A percentile compares a stretch with the other conserved stretches of the same genome.
Conservation (phyloP, 1,140 invertebrate species). For the Alviniconcha marisindica region DNA sequence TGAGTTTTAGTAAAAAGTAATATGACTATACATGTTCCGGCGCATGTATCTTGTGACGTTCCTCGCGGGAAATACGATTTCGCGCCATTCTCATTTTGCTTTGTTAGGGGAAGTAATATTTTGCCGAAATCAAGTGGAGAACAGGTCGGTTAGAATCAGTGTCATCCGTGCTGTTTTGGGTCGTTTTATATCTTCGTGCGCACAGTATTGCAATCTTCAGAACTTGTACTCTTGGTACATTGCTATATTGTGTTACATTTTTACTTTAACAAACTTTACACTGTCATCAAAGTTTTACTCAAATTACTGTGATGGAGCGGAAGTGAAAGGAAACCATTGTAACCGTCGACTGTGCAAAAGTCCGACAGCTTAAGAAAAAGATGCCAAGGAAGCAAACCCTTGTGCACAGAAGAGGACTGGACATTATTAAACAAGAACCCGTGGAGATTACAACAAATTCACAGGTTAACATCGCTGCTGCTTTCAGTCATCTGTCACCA, state of each 20-base stretch:
- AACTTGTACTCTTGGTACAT: background rate
- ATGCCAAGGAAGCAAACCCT: constrained; percentile 66
- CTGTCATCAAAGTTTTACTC: background rate
- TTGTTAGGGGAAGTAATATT: constrained; percentile 50
- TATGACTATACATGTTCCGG: constrained; percentile 42
- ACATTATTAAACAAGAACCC: constrained; percentile 64
- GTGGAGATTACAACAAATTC: constrained; percentile 53
- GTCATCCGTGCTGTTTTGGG: background rate
- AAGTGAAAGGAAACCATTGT: constrained; percentile 8
- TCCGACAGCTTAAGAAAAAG: constrained; percentile 9
- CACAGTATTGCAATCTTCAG: too few species aligned
- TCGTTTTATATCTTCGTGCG: background rate
- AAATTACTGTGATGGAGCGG: constrained; percentile 30
- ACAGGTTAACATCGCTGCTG: constrained; percentile 46
- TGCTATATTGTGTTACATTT: background rate
- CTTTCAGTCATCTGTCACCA: background rate
- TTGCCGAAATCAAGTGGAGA: background rate
- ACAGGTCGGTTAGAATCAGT: background rate
- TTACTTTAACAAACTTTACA: background rate
- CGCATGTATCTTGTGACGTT: constrained; percentile 55
- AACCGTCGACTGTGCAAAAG: background rate
- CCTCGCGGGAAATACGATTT: constrained; percentile 74
- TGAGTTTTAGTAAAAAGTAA: too few species aligned
- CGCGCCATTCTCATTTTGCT: constrained; percentile 64
- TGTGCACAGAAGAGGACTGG: constrained; percentile 56